These are phyloP conservation scores for Aquatica leii DNA, from an alignment of 2,888 invertebrate genomes.

Conservation along the genomic window DNA sequence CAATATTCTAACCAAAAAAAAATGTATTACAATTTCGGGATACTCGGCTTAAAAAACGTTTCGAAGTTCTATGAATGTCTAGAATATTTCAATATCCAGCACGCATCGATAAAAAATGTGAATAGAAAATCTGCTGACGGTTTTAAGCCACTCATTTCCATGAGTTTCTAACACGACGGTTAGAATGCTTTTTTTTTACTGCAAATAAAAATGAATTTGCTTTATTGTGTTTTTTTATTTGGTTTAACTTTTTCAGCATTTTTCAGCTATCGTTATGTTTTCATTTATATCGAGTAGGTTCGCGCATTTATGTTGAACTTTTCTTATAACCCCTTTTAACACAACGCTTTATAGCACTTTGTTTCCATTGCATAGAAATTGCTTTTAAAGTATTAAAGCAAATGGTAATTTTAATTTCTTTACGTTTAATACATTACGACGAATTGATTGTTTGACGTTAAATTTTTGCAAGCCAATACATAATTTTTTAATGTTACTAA, in stretches of 20 bases:
- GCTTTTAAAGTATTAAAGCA: background rate
- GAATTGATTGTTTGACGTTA: too few species aligned
- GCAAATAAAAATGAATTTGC: constrained; percentile 7
- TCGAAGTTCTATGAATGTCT: constrained; percentile 16
- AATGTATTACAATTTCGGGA: constrained; percentile 2
- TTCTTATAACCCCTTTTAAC: constrained; percentile 23
- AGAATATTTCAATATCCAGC: constrained; percentile 24
- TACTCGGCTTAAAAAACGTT: constrained; percentile 3
- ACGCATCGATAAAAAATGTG: constrained; percentile 25
- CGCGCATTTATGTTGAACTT: constrained; percentile 8
- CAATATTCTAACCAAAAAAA: background rate
- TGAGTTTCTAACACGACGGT: constrained; percentile 14
- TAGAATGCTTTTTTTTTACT: background rate
- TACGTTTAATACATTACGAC: too few species aligned
- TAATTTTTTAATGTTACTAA: too few species aligned
- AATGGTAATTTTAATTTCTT: background rate
- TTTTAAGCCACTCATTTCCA: constrained; percentile 21
- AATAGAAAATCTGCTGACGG: constrained; percentile 25
- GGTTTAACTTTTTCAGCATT: background rate
- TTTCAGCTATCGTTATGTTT: background rate
- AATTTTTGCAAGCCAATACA: too few species aligned
- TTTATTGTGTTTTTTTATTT: too few species aligned
- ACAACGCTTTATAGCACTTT: background rate
- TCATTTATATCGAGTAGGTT: constrained; percentile 2
- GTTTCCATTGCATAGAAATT: constrained; percentile 3